Evolutionary conservation across 2,888 invertebrate species (phyloP).

Genomic region (Stegophylla sp.): DNA sequence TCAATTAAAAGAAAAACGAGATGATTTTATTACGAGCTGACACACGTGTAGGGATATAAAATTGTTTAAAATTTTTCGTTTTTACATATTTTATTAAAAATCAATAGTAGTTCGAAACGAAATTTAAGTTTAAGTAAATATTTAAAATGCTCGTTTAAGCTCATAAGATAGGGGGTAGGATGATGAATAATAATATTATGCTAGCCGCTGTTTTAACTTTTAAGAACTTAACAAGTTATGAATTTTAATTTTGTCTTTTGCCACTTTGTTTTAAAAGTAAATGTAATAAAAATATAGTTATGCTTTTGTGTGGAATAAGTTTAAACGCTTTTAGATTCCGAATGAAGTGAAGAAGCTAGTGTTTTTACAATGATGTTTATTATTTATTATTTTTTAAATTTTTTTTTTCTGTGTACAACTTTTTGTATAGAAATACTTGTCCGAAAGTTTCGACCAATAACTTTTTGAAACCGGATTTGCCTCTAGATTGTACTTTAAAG

Average conservation of each 20-base stretch:
- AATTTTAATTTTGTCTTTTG: conserved; percentile 4
- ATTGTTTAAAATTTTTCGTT: neutral
- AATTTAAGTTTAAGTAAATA: neutral
- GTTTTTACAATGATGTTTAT: no score
- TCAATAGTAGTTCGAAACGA: neutral
- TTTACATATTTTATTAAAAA: neutral
- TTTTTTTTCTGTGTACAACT: no score
- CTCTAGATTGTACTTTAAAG: no score
- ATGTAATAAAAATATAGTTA: no score
- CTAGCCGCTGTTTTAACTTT: neutral
- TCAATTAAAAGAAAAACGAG: neutral
- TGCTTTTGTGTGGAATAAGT: no score
- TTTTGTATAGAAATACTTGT: no score
- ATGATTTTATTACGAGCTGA: neutral
- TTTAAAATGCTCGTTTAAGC: neutral
- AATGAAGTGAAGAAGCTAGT: no score
- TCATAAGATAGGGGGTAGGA: neutral
- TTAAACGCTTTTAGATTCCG: no score
- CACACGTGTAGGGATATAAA: neutral
- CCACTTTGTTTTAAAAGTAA: neutral
- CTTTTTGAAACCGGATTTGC: no score
- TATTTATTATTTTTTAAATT: no score
- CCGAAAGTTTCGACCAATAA: no score
- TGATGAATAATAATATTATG: neutral
- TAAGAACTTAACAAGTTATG: neutral